These are phyloP conservation scores for Procavia capensis DNA, from an alignment of 2,113 vertebrate genomes.

Conservation along the genomic window DNA sequence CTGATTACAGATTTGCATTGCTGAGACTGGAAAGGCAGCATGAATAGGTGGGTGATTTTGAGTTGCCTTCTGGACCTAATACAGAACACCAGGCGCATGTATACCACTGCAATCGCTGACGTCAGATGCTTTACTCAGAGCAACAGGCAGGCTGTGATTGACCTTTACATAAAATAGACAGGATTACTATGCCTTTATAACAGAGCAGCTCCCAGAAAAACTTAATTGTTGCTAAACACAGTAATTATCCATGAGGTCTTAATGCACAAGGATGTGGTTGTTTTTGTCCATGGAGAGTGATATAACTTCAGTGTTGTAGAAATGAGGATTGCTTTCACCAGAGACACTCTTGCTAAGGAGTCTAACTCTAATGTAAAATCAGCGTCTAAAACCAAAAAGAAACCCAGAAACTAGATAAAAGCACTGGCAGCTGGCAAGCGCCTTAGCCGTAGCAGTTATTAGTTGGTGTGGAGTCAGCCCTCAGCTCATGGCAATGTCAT, in stretches of 20 bases:
- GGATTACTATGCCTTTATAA: not conserved
- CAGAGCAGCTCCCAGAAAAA: not conserved
- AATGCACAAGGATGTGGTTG: fast-evolving
- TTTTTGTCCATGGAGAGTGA: not conserved
- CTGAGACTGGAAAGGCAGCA: not conserved
- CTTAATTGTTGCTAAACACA: not conserved
- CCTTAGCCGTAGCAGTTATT: not conserved
- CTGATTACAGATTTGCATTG: not conserved
- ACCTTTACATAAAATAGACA: not conserved
- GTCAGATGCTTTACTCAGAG: not conserved
- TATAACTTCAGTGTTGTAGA: fast-evolving
- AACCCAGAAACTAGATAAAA: not conserved
- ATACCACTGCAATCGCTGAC: not conserved
- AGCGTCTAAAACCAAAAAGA: not conserved
- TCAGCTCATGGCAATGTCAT: not conserved
- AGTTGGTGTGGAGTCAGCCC: not conserved
- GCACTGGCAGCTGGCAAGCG: not conserved
- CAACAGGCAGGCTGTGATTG: not conserved
- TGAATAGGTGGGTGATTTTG: fast-evolving
- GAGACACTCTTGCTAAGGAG: fast-evolving
- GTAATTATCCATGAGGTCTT: not conserved
- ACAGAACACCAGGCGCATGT: not conserved
- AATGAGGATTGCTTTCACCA: fast-evolving
- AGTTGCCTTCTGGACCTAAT: not conserved
- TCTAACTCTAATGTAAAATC: not conserved